These are phyloP conservation scores for Drosophila repleta DNA, from an alignment of 1,140 invertebrate genomes.

Conservation along the genomic window DNA sequence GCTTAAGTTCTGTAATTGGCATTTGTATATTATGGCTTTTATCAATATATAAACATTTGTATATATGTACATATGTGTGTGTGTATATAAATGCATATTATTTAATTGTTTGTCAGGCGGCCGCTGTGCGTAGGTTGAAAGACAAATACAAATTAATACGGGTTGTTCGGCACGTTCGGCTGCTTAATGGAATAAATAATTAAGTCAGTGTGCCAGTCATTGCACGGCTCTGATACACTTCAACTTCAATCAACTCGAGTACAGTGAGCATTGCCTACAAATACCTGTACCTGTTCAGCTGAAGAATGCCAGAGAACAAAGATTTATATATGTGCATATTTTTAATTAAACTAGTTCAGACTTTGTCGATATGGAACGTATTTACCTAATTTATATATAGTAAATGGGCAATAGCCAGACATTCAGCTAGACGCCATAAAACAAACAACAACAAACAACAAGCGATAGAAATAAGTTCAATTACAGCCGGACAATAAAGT, in stretches of 20 bases:
- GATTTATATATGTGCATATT: not conserved
- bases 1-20: slow-evolving; percentile 32
- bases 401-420: slow-evolving; percentile 33
- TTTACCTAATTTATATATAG: slow-evolving; percentile 24
- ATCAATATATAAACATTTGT: slow-evolving; percentile 2
- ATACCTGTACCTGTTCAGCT: too few relatives aligned
- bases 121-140: not conserved
- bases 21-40: slow-evolving; percentile 31
- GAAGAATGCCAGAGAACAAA: too few relatives aligned
- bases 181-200: slow-evolving; percentile 45
- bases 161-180: slow-evolving; percentile 47
- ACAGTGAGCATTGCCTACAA: slow-evolving; percentile 15
- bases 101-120: slow-evolving; percentile 65
- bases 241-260: slow-evolving; percentile 13
- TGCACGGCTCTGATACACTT: slow-evolving; percentile 21
- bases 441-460: slow-evolving; percentile 9
- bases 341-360: not conserved
- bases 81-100: slow-evolving; percentile 30
- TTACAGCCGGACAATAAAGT: slow-evolving; percentile 35
- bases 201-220: slow-evolving; percentile 59
- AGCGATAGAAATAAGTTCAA: slow-evolving; percentile 10
- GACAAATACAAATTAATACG: slow-evolving; percentile 13
- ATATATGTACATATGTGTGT: slow-evolving; percentile 29
- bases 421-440: slow-evolving; percentile 25
- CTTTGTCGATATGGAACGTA: not conserved